phyloP scores from a whole-genome alignment of 2,888 invertebrate genomes.

The Drosophila melanosoma region DNA sequence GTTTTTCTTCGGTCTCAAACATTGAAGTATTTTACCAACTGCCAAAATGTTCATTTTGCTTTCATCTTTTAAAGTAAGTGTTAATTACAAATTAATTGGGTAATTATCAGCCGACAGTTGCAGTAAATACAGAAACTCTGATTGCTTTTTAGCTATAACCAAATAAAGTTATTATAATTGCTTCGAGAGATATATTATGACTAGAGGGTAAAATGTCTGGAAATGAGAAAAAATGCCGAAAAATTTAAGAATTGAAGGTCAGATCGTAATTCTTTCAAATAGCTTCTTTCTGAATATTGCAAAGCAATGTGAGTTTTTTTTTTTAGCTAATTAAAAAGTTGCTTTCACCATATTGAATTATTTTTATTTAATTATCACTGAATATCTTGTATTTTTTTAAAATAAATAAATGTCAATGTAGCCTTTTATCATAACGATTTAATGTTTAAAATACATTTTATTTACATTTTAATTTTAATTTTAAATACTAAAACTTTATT shows the following conservation, averaged over 20 bases:
- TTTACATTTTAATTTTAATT: neutral
- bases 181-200: neutral
- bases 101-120: constrained; percentile 63
- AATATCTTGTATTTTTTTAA: too few species aligned
- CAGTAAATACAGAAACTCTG: constrained; percentile 38
- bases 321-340: neutral
- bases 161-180: neutral
- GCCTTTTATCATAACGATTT: neutral
- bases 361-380: too few species aligned
- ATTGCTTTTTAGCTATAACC: constrained; percentile 1
- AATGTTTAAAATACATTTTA: neutral
- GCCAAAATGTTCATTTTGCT: constrained; percentile 38
- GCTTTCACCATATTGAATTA: too few species aligned
- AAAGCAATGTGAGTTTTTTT: neutral
- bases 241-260: neutral
- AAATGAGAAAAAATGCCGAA: neutral
- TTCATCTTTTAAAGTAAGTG: constrained; percentile 49
- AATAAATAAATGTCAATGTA: neutral
- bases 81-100: constrained; percentile 50
- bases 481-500: neutral
- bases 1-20: constrained; percentile 4
- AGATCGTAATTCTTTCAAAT: neutral
- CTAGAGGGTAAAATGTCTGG: neutral
- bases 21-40: constrained; percentile 12
- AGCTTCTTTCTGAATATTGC: neutral